phyloP scores from a whole-genome alignment of 1,140 invertebrate genomes.

The Odontomachus brunneus region DNA sequence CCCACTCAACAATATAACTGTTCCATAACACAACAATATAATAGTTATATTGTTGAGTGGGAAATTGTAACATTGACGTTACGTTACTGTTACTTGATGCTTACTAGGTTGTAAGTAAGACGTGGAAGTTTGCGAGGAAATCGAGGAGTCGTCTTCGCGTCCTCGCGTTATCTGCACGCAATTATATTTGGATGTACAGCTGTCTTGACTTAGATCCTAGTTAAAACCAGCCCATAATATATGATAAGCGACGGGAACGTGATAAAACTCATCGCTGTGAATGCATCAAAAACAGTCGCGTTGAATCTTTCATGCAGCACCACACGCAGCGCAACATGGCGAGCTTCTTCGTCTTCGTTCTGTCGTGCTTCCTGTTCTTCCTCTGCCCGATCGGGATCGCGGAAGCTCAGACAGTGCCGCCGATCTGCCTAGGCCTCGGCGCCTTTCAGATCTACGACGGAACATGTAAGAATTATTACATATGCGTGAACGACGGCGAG shows the following conservation, averaged over 20 bases:
- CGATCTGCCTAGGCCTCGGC: neutral
- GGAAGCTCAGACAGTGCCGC: neutral
- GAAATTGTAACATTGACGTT: too few species aligned
- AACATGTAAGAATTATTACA: conserved; percentile 54
- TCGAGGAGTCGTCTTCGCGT: too few species aligned
- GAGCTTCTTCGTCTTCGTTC: neutral
- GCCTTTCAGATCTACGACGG: conserved; percentile 14
- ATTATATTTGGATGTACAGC: neutral
- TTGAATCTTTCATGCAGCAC: neutral
- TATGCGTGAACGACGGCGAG: neutral
- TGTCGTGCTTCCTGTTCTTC: neutral
- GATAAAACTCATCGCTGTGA: neutral
- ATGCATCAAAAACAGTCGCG: neutral
- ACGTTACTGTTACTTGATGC: too few species aligned
- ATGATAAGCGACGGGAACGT: neutral
- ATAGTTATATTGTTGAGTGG: too few species aligned
- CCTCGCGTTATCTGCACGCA: neutral
- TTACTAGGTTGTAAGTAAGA: neutral
- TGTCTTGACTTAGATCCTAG: neutral
- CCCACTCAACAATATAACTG: too few species aligned
- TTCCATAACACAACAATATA: too few species aligned
- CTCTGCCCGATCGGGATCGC: neutral
- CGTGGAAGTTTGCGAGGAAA: neutral
- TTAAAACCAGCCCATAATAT: conserved; percentile 1
- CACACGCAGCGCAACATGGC: conserved; percentile 15